Base-by-base conservation (phyloP, 2,113 vertebrate species). In the Prietella phreatophila region DNA sequence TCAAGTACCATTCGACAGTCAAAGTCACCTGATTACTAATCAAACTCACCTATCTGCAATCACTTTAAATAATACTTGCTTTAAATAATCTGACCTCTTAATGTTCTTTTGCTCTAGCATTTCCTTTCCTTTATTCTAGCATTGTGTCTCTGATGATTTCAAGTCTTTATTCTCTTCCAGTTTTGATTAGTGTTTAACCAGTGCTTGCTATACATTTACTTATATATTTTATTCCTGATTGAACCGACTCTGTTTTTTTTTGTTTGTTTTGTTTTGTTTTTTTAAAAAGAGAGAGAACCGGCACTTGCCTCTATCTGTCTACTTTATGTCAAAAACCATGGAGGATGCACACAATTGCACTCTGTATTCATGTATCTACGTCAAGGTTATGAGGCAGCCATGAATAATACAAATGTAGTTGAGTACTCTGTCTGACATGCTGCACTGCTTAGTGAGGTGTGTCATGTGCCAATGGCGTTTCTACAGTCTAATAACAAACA, bases 1-100 rank as follows among this genome's bases (percentile, higher is more conserved):
- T 56, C n/a, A 81, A 22, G 53, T 17, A 81, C 55, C n/a, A 20
- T 36, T 58, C 17, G 8, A 3, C 7, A 7, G 30, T 81, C 78
- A 81, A 56, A 22, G 78, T 81, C 78, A 58, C 17, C 78, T 80
- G 50, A 80, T 80, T 55, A 55, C 8, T 80, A 56, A 80, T 79
- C 47, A 55, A 80, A 80, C 11, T 78, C 42, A n/a, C 27, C 76
- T 79, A n/a, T 27, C 47, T 79, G 76, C 75, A 79, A 53, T 79
- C 47, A 79, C 47, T 79, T 79, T n/a, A n/a, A 79, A 79, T 79
- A 79, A 79, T 30, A 53, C 25, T 79, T 22, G 14, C 42, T 79
- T 79, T 7, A 53, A 53, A 27, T 50, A 5, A 78, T 27, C 22
- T 42, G 39, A 5, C 50, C 75, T 50, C 13, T 53, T 78, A n/a